Evolutionary conservation across 2,797 vertebrate genomes (phyloP).

Genomic region (Odontamblyopus rebecca): DNA sequence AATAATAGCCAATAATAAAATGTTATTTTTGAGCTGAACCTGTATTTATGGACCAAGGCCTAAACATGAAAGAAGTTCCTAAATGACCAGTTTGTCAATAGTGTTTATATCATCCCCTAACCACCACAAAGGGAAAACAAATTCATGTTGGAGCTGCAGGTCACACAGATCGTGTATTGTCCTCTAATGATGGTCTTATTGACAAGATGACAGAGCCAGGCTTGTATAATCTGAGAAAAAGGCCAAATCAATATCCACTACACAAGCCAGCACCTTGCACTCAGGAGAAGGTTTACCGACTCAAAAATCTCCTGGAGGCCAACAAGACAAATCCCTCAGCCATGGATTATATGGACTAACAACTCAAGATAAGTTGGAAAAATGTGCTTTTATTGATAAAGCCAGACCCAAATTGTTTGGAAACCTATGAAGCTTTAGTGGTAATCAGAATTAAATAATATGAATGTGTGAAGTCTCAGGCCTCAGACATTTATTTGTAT

Average conservation of each 20-base stretch:
- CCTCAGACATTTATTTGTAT: too few relatives aligned
- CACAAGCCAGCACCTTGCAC: conserved; percentile 40
- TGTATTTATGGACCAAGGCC: conserved; percentile 9
- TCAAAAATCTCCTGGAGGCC: conserved; percentile 43
- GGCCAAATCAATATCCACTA: conserved; percentile 58
- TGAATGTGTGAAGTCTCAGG: too few relatives aligned
- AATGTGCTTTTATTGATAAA: neutral
- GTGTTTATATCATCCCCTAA: conserved; percentile 16
- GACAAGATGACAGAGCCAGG: conserved; percentile 50
- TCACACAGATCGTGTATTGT: conserved; percentile 49
- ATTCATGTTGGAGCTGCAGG: conserved; percentile 39
- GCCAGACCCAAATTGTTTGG: neutral
- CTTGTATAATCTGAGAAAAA: conserved; percentile 58
- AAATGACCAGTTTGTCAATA: conserved; percentile 4
- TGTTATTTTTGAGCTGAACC: neutral
- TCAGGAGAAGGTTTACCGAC: conserved; percentile 45
- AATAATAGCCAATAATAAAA: neutral
- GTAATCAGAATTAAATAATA: too few relatives aligned
- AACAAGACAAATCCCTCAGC: conserved; percentile 47
- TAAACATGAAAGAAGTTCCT: neutral
- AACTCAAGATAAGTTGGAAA: neutral
- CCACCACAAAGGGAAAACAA: conserved; percentile 25
- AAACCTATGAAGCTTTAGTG: neutral
- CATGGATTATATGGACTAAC: conserved; percentile 40
- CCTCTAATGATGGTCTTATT: conserved; percentile 48